Evolutionary conservation across 2,113 vertebrate genomes (phyloP).

Genomic region (Nyctibius bracteatus): DNA sequence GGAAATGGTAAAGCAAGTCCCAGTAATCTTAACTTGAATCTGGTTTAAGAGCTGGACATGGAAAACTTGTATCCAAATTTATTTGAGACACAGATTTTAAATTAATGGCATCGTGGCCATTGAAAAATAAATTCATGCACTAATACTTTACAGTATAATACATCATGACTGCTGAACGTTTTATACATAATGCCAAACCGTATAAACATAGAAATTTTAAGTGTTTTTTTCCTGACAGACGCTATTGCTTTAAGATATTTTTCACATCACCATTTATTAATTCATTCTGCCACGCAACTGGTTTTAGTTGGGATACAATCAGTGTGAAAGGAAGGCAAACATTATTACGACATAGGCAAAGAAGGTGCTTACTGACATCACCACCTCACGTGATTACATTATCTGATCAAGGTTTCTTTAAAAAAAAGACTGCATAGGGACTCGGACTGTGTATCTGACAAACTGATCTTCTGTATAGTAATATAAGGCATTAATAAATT

Average conservation of each 20-base stretch:
- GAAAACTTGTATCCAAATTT: constrained; percentile 49
- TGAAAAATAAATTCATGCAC: constrained; percentile 84
- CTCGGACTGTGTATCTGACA: constrained; percentile 50
- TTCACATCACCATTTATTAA: constrained; percentile 13
- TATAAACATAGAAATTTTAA: constrained; percentile 63
- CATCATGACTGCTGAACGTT: constrained; percentile 37
- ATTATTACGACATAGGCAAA: constrained; percentile 61
- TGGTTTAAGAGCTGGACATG: neutral
- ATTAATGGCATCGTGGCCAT: neutral
- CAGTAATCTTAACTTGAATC: accelerated
- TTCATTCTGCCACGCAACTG: constrained; percentile 29
- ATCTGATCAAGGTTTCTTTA: neutral
- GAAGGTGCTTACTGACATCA: constrained; percentile 52
- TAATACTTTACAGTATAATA: constrained; percentile 75
- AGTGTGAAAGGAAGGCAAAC: constrained; percentile 63
- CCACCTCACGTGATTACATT: constrained; percentile 1
- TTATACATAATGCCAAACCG: constrained; percentile 65
- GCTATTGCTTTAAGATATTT: constrained; percentile 72
- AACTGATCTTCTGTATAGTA: constrained; percentile 53
- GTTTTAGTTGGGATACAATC: constrained; percentile 44
- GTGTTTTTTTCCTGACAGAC: constrained; percentile 63
- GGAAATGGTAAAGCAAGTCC: neutral
- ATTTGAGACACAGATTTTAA: constrained; percentile 53
- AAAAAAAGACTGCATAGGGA: constrained; percentile 66
- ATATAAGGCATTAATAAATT: constrained; percentile 77